Base-by-base conservation (phyloP, 2,797 vertebrate genomes). In the Semaprochilodus insignis region DNA sequence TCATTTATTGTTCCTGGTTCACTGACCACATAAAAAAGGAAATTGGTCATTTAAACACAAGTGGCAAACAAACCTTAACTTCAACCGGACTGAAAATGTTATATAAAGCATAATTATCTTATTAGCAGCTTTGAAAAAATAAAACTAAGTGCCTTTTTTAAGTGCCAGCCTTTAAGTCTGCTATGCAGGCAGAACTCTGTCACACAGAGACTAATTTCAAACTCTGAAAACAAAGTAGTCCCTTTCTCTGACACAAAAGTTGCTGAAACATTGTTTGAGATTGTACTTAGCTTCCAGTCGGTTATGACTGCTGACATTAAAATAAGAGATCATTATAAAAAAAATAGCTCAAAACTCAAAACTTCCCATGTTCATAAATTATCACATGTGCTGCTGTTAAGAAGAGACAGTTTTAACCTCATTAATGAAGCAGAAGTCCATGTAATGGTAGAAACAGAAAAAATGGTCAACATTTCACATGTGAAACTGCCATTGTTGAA, bases 71-170 rank as follows among this genome's bases (percentile, higher is more conserved):
- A 54, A 8, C 21, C 52, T 36, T 67, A 44, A 70, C 63, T 16
- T 75, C 17, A 81, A 62, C 48, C 17, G 15, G 31, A 59, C 51
- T 74, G 51, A 79, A 74, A 55, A 57, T 74, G 48, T 80, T 81
- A 72, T 62, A 81, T 88, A 77, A 81, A 66, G 25, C 21, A 21
- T 17, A 65, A 82, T 82, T 82, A 81, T 81, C 74, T 66, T 79
- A 86, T 86, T 85, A 85, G 79, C 74, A 86, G 54, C 73, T 83
- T 34, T 25, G 70, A 82, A 77, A 62, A 65, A 59, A 48, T 66
- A 44, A 48, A 66, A 65, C 14, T 40, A 44, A 19, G 78, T 48
- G 14, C 79, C 63, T 82, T 77, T 82, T 77, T 77, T 74, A 71
- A 63, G 74, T 25, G 54, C 27, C 62, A 65, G 40, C 23, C 19